Conservation (phyloP, 2,888 invertebrate genomes). For the Stenolophus ochropezus region DNA sequence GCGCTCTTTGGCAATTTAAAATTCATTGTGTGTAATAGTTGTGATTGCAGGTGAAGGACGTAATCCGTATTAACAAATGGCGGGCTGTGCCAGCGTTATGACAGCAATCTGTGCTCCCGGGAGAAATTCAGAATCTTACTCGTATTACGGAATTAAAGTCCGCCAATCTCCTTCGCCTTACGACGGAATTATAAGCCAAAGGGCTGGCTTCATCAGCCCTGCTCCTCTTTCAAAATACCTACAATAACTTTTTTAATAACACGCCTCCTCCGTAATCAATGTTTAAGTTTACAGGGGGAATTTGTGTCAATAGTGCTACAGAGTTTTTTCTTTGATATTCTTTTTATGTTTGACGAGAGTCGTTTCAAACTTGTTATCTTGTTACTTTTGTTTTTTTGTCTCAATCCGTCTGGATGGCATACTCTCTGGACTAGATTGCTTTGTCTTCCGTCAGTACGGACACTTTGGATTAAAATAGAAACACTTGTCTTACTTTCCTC, state of each 20-base stretch:
- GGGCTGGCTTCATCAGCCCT: slow-evolving; percentile 15
- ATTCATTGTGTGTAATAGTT: not conserved
- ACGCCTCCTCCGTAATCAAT: not conserved
- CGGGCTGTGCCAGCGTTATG: not conserved
- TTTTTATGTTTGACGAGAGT: slow-evolving; percentile 16
- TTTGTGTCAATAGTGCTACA: slow-evolving; percentile 1
- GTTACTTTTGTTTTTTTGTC: not conserved
- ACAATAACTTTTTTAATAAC: slow-evolving; percentile 38
- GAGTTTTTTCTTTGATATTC: slow-evolving; percentile 9
- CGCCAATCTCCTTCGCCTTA: slow-evolving; percentile 23
- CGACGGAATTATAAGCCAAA: slow-evolving; percentile 30
- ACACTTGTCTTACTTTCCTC: too few species aligned
- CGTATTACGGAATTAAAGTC: slow-evolving; percentile 38
- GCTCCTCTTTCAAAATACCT: not conserved
- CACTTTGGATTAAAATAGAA: not conserved
- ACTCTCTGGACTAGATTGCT: not conserved
- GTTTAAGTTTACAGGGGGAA: not conserved
- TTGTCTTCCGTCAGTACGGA: not conserved
- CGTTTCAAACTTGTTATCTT: slow-evolving; percentile 28
- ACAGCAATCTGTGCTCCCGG: slow-evolving; percentile 27
- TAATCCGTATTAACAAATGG: not conserved
- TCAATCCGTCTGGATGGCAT: not conserved
- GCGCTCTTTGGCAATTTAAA: not conserved
- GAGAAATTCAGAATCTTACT: slow-evolving; percentile 34
- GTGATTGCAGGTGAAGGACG: not conserved